Evolutionary conservation across 2,888 invertebrate species (phyloP).

Genomic region (Pandemis heparana): DNA sequence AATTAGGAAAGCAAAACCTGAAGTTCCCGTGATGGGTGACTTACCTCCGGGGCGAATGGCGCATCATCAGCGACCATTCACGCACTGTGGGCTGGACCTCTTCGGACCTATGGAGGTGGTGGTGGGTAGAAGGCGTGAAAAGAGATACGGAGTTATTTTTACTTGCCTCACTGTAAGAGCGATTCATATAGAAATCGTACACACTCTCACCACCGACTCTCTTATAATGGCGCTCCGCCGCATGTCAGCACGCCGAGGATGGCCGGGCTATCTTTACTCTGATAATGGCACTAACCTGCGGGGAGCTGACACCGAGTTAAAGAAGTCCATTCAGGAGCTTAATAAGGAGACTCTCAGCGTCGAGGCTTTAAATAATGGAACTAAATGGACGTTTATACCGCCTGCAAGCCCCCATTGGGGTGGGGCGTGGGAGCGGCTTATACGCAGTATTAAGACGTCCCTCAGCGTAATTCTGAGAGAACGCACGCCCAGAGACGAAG

Average conservation of each 20-base stretch:
- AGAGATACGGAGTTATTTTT: constrained; percentile 47
- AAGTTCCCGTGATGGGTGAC: constrained; percentile 33
- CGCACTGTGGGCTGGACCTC: constrained; percentile 45
- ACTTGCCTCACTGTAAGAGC: constrained; percentile 47
- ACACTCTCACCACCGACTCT: constrained; percentile 10
- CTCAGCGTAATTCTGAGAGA: not conserved
- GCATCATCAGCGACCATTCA: constrained; percentile 41
- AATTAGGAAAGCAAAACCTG: constrained; percentile 20
- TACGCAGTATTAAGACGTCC: not conserved
- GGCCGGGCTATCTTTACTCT: constrained; percentile 32
- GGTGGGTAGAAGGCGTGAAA: constrained; percentile 45
- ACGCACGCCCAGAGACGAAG: not conserved
- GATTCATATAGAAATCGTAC: constrained; percentile 45
- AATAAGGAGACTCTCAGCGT: not conserved
- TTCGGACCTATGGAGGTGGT: constrained; percentile 46
- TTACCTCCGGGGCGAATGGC: constrained; percentile 28
- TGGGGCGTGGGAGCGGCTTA: constrained; percentile 7
- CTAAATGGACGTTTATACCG: not conserved
- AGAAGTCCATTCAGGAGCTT: constrained; percentile 6
- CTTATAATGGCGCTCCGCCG: constrained; percentile 36
- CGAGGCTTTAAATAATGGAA: not conserved
- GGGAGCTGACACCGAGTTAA: constrained; percentile 42
- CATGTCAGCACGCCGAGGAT: constrained; percentile 42
- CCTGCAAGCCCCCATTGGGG: not conserved
- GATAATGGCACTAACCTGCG: constrained; percentile 46